These are phyloP conservation scores for Pagetopsis macropterus DNA, from an alignment of 2,797 vertebrate genomes.

Conservation along the genomic window DNA sequence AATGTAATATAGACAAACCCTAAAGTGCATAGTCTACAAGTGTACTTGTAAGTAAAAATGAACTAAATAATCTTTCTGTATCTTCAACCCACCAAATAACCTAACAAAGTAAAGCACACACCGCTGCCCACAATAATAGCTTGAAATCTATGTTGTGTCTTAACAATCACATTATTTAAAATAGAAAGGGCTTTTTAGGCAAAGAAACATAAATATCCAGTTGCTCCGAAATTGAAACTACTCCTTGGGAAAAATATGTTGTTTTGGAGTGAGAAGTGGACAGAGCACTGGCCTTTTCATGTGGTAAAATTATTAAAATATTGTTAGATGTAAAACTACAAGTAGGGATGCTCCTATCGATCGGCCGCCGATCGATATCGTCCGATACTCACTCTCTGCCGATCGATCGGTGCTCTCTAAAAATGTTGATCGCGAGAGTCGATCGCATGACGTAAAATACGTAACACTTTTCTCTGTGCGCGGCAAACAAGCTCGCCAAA, in stretches of 20 bases:
- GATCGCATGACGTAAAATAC: no score
- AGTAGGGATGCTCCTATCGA: no score
- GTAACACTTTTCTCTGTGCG: no score
- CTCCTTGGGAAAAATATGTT: not conserved
- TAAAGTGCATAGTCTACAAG: conserved; percentile 3
- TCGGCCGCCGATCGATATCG: no score
- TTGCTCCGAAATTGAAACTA: not conserved
- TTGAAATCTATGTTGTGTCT: not conserved
- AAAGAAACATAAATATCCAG: not conserved
- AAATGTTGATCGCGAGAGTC: no score
- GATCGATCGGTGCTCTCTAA: no score
- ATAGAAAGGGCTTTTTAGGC: not conserved
- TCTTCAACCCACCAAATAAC: conserved; percentile 11
- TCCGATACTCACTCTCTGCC: no score
- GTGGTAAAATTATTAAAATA: no score
- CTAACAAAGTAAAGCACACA: conserved; percentile 1
- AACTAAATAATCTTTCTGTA: conserved; percentile 5
- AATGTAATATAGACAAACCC: conserved; percentile 27
- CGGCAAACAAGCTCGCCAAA: no score
- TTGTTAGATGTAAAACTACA: no score
- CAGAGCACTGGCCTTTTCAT: not conserved
- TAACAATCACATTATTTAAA: not conserved
- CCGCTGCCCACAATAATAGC: not conserved
- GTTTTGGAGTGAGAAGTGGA: conserved; percentile 9
- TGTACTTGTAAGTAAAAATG: conserved; percentile 14